Percentiles rank a stretch among this genome's conserved stretches.
phyloP scores from a whole-genome alignment of 2,888 invertebrate genomes.

The Ormyrus labotus region DNA sequence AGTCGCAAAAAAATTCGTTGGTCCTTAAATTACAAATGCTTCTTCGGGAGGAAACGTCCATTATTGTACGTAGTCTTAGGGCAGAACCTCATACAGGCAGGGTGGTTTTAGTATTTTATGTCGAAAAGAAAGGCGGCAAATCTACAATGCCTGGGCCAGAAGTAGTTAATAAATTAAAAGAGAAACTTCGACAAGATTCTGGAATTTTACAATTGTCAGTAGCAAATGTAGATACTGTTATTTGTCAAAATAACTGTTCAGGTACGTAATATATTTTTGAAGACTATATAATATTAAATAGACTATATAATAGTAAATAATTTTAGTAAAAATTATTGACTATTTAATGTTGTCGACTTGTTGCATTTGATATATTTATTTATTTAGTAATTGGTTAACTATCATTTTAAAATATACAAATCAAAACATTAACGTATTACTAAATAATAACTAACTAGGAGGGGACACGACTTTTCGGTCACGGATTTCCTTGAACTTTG shows the following conservation, averaged over 20 bases:
- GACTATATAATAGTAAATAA: not conserved
- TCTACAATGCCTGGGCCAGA: slow-evolving; percentile 79
- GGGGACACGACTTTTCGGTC: no score
- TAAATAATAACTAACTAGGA: no score
- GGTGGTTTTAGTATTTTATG: slow-evolving; percentile 82
- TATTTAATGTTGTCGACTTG: no score
- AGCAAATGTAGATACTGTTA: slow-evolving; percentile 86
- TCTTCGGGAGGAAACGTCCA: slow-evolving; percentile 84
- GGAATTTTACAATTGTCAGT: slow-evolving; percentile 85
- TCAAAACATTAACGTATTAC: no score
- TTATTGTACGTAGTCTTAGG: slow-evolving; percentile 75
- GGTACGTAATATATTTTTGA: slow-evolving; percentile 72
- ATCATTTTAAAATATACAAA: no score
- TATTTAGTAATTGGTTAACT: no score
- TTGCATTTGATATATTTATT: no score
- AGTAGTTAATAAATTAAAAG: slow-evolving; percentile 82
- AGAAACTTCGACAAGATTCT: slow-evolving; percentile 83
- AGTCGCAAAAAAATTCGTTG: slow-evolving; percentile 85
- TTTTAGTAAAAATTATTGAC: not conserved
- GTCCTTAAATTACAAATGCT: slow-evolving; percentile 88
- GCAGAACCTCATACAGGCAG: slow-evolving; percentile 77
- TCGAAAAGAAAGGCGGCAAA: slow-evolving; percentile 78
- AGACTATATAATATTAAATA: not conserved
- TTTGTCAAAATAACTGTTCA: slow-evolving; percentile 95
- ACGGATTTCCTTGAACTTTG: no score